phyloP scores from a whole-genome alignment of 2,888 invertebrate species.

The Megalurothrips usitatus region DNA sequence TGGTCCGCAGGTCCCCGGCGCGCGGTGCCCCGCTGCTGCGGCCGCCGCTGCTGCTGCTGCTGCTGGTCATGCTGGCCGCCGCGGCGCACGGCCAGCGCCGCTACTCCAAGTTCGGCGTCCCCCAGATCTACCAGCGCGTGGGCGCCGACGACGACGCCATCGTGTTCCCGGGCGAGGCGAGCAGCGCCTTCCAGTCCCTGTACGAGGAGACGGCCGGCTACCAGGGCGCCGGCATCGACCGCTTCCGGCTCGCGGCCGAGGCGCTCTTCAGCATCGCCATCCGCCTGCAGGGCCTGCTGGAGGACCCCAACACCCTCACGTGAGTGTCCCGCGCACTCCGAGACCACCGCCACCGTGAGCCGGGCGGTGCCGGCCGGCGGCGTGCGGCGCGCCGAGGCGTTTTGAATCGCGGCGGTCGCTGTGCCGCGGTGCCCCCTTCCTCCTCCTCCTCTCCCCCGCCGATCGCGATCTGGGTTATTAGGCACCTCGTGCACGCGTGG shows the following conservation, averaged over 20 bases:
- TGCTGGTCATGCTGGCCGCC: neutral
- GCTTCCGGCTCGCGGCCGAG: constrained; percentile 41
- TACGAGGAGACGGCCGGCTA: constrained; percentile 9
- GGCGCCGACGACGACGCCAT: neutral
- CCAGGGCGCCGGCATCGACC: constrained; percentile 9
- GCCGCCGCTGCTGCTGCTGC: neutral
- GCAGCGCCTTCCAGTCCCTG: constrained; percentile 10
- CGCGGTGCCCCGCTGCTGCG: too few species aligned
- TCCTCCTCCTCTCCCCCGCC: too few species aligned
- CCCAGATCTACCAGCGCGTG: constrained; percentile 12
- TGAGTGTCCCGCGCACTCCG: neutral
- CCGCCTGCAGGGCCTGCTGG: constrained; percentile 43
- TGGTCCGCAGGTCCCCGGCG: neutral
- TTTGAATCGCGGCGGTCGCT: too few species aligned
- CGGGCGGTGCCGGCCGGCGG: too few species aligned
- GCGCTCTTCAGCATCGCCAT: constrained; percentile 45
- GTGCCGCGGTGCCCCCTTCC: too few species aligned
- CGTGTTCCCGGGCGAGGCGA: constrained; percentile 15
- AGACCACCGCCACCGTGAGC: too few species aligned
- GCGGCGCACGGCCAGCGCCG: neutral
- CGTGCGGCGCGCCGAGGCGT: too few species aligned
- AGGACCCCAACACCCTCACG: constrained; percentile 37
- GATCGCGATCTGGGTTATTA: too few species aligned
- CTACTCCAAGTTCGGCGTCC: constrained; percentile 24
- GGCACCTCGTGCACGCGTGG: too few species aligned